Evolutionary conservation across 2,888 invertebrate species (phyloP), one percentile per base, ranked within the genome.

Genomic region (Cheilosia variabilis): DNA sequence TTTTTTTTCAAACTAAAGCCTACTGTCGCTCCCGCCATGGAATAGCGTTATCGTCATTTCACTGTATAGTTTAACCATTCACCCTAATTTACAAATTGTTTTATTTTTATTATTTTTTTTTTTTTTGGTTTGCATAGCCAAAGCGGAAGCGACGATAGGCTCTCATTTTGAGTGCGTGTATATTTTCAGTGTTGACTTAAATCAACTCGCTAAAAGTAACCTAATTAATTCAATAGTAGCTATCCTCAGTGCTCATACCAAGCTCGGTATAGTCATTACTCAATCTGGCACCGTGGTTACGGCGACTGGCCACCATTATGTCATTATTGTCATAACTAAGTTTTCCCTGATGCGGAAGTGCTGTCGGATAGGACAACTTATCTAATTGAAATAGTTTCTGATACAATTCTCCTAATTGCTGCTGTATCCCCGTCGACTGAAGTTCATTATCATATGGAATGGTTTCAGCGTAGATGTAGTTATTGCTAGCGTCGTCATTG

Each of bases 311-410:
- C 3, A n/a, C 69, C 17, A 22, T 47, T 43, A 41, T 22, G 34
- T 19, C 22, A 15, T 68, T 58, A 69, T 73, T 68, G 24, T 68
- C 78, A 57, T 72, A 68, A 52, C 37, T 73, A 19, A 31, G 34
- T n/a, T 72, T 57, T 24, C 9, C 19, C 3, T 62, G 47, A 4
- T 13, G 24, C 3, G 71, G 66, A 37, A 43, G 57, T 10, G 27
- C 6, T n/a, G 53, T n/a, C 15, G 60, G 47, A 65, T 60, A 52
- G 0, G 45, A 22, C 19, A 65, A 3, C 6, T 62, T 66, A 66
- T 72, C 72, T 50, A 78, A 62, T 47, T 73, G 73, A 65, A 65
- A 68, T 15, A 84, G n/a, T 60, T 71, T 76, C 9, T 71, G 34
- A 50, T 71, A 76, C 1, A 84, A 50, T 22, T 71, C 80, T 22